These are phyloP conservation scores for Synergus gifuensis DNA, from an alignment of 2,888 invertebrate species.

Conservation along the genomic window DNA sequence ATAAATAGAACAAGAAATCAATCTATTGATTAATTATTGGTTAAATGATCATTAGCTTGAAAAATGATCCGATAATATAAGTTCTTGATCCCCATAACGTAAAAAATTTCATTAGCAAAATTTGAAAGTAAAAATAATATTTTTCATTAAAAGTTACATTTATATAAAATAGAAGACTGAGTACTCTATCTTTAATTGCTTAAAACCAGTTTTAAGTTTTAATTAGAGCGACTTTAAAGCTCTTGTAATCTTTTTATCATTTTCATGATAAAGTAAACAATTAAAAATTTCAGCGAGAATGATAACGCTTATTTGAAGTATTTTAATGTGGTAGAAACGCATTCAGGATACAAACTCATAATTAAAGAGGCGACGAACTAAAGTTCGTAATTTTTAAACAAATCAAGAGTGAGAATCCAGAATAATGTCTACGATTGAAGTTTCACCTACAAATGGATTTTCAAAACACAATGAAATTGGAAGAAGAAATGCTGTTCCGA, in stretches of 20 bases:
- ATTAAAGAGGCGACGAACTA: not conserved
- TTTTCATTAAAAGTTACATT: too few relatives aligned
- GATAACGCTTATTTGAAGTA: not conserved
- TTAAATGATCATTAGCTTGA: not conserved
- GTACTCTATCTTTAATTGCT: too few relatives aligned
- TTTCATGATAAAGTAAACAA: too few relatives aligned
- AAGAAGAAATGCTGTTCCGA: constrained; percentile 84
- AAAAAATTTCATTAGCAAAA: too few relatives aligned
- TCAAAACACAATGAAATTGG: constrained; percentile 53
- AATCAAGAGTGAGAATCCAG: not conserved
- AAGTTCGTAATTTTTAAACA: too few relatives aligned
- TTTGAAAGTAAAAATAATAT: too few relatives aligned
- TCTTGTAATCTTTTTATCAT: too few relatives aligned
- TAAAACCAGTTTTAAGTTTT: too few relatives aligned
- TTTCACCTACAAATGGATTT: not conserved
- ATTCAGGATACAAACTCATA: not conserved
- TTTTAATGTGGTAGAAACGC: not conserved
- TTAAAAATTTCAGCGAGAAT: not conserved
- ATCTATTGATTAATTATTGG: not conserved
- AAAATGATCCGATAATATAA: too few relatives aligned
- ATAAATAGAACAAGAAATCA: not conserved
- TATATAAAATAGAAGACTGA: too few relatives aligned
- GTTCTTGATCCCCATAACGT: too few relatives aligned
- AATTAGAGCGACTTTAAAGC: too few relatives aligned
- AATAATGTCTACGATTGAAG: constrained; percentile 10